phyloP scores from a whole-genome alignment of 2,113 vertebrate genomes.

The Todiramphus chloris region DNA sequence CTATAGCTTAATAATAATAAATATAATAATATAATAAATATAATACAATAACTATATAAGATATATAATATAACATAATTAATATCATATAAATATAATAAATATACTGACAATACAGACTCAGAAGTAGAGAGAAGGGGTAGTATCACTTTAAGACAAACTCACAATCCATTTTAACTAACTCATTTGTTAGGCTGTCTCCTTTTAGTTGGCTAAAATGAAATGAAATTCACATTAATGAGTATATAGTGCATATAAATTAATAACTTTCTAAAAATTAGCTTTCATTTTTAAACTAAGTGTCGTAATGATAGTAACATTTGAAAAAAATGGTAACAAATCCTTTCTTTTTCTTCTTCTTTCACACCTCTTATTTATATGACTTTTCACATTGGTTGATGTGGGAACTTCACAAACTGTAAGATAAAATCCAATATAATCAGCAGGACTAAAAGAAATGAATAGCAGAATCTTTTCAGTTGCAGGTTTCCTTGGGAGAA shows the following conservation, averaged over 20 bases:
- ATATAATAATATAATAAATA: too few relatives aligned
- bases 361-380: background rate
- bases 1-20: background rate
- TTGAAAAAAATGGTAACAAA: background rate
- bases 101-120: background rate
- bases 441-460: background rate
- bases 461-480: background rate
- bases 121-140: background rate
- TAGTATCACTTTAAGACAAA: background rate
- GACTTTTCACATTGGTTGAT: background rate
- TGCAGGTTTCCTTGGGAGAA: background rate
- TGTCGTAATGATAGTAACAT: background rate
- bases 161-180: background rate
- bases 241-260: background rate
- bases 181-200: background rate
- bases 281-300: background rate
- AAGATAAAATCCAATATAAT: background rate
- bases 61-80: too few relatives aligned
- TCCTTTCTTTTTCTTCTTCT: rapidly evolving
- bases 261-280: background rate
- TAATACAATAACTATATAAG: too few relatives aligned
- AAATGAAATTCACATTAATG: background rate
- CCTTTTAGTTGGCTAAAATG: background rate
- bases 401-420: background rate
- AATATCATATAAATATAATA: background rate